Conservation (phyloP, 2,113 vertebrate species). For the Rhabdornis inornatus region DNA sequence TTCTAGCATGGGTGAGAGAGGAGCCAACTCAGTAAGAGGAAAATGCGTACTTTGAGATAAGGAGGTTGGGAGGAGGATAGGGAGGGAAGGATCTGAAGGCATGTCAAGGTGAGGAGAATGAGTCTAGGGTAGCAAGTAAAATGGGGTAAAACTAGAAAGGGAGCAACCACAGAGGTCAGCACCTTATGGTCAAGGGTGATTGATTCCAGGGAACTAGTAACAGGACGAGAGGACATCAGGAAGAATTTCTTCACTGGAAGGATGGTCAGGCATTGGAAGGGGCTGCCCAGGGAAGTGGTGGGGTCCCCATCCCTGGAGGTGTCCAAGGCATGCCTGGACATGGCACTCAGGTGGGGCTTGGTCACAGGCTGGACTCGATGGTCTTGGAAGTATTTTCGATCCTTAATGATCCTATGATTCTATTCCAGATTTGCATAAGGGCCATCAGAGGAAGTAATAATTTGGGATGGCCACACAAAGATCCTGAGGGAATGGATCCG, state of each 20-base stretch:
- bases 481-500: neutral
- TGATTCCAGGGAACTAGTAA: neutral
- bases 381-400: neutral
- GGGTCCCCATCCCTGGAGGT: neutral
- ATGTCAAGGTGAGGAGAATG: neutral
- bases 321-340: accelerated
- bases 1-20: neutral
- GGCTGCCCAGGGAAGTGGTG: neutral
- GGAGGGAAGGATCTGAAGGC: neutral
- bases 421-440: neutral
- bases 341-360: neutral
- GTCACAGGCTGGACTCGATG: neutral
- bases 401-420: neutral
- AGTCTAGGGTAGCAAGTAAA: neutral
- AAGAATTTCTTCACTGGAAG: neutral
- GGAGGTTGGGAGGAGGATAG: neutral
- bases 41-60: neutral
- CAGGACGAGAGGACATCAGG: neutral
- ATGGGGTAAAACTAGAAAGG: neutral
- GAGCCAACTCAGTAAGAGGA: neutral
- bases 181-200: neutral
- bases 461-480: neutral
- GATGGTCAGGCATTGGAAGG: neutral
- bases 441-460: neutral
- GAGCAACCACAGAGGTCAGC: neutral